These are phyloP conservation scores for Centropristis striata DNA, from an alignment of 2,113 vertebrate genomes.

Conservation along the genomic window DNA sequence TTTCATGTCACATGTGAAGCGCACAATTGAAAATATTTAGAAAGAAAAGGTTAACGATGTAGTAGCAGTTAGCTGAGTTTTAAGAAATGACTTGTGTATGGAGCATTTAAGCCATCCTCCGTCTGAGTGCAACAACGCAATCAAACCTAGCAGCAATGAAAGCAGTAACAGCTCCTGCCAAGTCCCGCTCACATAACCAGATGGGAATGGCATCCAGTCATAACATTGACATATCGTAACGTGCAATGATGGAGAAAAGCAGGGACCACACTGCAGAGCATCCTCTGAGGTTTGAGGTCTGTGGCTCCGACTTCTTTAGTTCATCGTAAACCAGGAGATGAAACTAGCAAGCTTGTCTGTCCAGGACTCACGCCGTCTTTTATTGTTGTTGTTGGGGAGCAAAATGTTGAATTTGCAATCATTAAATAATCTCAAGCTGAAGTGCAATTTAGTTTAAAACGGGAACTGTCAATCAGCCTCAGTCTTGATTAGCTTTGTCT, in stretches of 20 bases:
- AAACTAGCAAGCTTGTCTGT: slow-evolving; percentile 14
- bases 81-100: neutral
- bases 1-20: neutral
- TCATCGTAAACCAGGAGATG: slow-evolving; percentile 34
- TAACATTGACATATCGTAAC: slow-evolving; percentile 65
- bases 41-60: neutral
- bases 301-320: slow-evolving; percentile 48
- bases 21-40: neutral
- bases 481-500: neutral
- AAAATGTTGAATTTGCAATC: neutral
- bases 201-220: slow-evolving; percentile 61
- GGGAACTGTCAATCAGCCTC: neutral
- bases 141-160: slow-evolving; percentile 32
- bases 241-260: slow-evolving; percentile 62
- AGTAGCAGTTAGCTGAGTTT: neutral
- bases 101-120: neutral
- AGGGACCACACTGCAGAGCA: slow-evolving; percentile 33
- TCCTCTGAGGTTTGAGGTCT: slow-evolving; percentile 41
- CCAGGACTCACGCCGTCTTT: slow-evolving; percentile 16
- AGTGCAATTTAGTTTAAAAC: neutral
- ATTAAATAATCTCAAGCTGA: slow-evolving; percentile 17
- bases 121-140: slow-evolving; percentile 18
- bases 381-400: slow-evolving; percentile 22
- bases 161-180: slow-evolving; percentile 38
- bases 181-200: slow-evolving; percentile 33